Conservation (phyloP, 2,113 vertebrate species). For the Struthidea cinerea region DNA sequence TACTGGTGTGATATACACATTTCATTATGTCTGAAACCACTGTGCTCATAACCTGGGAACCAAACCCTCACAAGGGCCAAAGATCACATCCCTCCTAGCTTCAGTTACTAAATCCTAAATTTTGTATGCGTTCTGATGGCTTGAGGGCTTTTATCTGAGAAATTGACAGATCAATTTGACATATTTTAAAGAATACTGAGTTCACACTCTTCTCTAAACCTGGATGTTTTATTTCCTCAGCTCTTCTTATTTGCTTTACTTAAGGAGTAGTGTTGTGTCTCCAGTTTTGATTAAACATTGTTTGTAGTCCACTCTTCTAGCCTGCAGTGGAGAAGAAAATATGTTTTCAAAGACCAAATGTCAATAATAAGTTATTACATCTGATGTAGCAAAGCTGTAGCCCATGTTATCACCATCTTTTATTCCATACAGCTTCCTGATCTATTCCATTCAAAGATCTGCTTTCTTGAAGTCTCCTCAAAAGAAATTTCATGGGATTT, state of each 20-base stretch:
- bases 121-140: neutral
- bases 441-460: neutral
- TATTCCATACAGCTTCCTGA: neutral
- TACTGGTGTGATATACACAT: neutral
- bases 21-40: neutral
- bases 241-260: neutral
- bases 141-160: neutral
- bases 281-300: neutral
- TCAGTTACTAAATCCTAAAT: neutral
- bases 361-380: neutral
- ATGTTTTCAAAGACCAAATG: neutral
- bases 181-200: neutral
- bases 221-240: neutral
- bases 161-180: neutral
- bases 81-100: fast-evolving
- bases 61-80: neutral
- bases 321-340: neutral
- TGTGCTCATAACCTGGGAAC: neutral
- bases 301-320: neutral
- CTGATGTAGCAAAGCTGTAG: neutral
- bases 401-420: neutral
- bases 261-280: neutral
- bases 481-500: neutral
- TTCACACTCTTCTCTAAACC: neutral
- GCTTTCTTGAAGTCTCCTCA: neutral